Evolutionary conservation across 2,113 vertebrate species (phyloP).

Genomic region (Onychostoma macrolepis): DNA sequence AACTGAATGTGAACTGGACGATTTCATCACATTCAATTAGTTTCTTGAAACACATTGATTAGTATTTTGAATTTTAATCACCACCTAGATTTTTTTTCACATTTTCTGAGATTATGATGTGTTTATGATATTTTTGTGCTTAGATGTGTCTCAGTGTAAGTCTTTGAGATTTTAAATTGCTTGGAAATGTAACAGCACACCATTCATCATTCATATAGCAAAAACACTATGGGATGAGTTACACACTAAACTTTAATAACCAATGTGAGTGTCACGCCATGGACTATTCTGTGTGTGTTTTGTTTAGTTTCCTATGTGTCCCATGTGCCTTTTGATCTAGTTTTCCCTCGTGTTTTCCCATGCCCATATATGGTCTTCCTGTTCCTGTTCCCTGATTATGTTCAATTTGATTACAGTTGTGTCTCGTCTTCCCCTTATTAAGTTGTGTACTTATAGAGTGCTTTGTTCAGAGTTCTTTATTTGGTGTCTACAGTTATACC

Average conservation of each 20-base stretch:
- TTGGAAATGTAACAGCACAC: neutral
- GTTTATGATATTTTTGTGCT: neutral
- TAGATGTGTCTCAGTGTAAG: neutral
- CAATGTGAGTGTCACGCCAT: neutral
- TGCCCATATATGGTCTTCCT: too few species aligned
- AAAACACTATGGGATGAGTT: neutral
- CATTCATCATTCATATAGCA: neutral
- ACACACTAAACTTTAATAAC: neutral
- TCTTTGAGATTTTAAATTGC: neutral
- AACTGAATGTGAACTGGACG: neutral
- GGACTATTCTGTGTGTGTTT: too few species aligned
- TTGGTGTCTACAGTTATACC: too few species aligned
- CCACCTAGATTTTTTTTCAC: neutral
- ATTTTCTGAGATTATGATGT: neutral
- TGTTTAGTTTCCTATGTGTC: too few species aligned
- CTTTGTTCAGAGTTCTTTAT: too few species aligned
- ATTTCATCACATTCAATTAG: neutral
- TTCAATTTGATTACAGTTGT: too few species aligned
- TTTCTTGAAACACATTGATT: neutral
- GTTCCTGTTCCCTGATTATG: too few species aligned
- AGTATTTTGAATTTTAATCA: neutral
- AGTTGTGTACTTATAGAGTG: too few species aligned
- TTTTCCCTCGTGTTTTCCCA: too few species aligned
- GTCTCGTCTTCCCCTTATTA: too few species aligned
- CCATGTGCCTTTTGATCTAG: too few species aligned